These are phyloP conservation scores for Bubalus kerabau DNA, from an alignment of 2,113 vertebrate genomes.

Conservation along the genomic window DNA sequence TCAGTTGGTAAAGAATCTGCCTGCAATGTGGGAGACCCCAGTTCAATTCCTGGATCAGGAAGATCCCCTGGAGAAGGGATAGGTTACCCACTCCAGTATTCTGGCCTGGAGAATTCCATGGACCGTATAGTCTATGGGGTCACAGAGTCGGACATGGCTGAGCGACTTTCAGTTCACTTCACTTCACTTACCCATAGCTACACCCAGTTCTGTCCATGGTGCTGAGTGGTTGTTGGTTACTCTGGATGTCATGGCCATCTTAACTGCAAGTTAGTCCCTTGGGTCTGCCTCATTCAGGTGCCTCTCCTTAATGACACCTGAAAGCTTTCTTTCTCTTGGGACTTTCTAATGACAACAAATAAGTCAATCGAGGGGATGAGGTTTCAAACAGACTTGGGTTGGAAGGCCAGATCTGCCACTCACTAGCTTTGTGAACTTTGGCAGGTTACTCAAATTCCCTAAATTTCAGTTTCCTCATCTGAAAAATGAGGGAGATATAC, in stretches of 20 bases:
- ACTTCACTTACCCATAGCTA: not conserved
- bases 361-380: not conserved
- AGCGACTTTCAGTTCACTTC: not conserved
- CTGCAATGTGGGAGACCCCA: rapidly evolving
- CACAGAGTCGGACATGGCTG: not conserved
- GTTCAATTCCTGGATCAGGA: not conserved
- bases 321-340: not conserved
- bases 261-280: not conserved
- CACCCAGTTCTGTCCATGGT: not conserved
- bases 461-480: not conserved
- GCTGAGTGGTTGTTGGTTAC: not conserved
- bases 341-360: not conserved
- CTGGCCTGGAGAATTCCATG: not conserved
- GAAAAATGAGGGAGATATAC: not conserved
- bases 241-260: not conserved
- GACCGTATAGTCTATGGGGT: not conserved
- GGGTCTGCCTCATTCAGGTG: not conserved
- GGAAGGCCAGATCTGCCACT: not conserved
- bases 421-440: not conserved
- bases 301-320: not conserved
- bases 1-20: not conserved
- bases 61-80: not conserved
- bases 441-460: not conserved
- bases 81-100: not conserved
- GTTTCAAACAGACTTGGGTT: not conserved